Conservation (phyloP, 2,113 vertebrate species). For the Rhabdornis inornatus region DNA sequence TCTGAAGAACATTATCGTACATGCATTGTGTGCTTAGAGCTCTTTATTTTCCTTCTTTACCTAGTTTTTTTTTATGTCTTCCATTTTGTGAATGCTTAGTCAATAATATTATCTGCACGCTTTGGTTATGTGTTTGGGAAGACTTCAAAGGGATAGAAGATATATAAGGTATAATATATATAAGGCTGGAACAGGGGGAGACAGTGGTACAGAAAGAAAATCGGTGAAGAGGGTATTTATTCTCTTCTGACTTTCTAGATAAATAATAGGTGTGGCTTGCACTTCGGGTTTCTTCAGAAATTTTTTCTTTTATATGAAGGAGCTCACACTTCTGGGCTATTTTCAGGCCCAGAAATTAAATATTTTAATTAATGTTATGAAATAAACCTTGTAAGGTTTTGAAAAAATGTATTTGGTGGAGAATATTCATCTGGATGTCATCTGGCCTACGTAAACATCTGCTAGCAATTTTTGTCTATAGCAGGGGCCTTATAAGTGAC, state of each 20-base stretch:
- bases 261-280: background rate
- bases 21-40: background rate
- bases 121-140: background rate
- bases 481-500: background rate
- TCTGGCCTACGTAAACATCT: background rate
- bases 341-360: background rate
- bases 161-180: background rate
- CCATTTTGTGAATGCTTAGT: background rate
- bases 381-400: background rate
- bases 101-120: background rate
- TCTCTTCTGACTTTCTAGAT: background rate
- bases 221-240: background rate
- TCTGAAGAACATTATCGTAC: background rate
- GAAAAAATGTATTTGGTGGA: background rate
- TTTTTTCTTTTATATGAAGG: background rate
- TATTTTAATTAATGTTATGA: background rate
- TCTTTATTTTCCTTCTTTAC: background rate
- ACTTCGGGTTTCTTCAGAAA: background rate
- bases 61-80: background rate
- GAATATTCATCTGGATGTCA: background rate
- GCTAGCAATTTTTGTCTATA: background rate
- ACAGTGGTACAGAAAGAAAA: background rate
- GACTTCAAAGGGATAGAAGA: background rate
- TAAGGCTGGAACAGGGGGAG: background rate
- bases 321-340: background rate